phyloP scores from a whole-genome alignment of 2,797 vertebrate genomes.

The Anguilla marmorata region DNA sequence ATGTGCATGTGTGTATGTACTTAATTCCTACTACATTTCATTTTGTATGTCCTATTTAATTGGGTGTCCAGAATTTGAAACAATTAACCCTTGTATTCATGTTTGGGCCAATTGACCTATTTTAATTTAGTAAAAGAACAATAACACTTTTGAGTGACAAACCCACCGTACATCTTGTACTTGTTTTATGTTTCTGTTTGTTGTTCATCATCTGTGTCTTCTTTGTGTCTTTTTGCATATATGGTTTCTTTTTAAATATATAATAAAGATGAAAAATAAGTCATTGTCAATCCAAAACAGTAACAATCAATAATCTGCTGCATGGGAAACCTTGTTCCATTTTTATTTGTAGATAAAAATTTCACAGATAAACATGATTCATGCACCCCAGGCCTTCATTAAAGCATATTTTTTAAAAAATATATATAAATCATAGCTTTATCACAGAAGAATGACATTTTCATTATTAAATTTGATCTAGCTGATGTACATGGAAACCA shows the following conservation, averaged over 20 bases:
- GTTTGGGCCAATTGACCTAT: no score
- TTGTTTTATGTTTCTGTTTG: not conserved
- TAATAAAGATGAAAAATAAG: not conserved
- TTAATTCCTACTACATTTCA: not conserved
- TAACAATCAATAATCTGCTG: not conserved
- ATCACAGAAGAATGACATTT: not conserved
- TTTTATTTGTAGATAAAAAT: not conserved
- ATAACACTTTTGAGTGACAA: no score
- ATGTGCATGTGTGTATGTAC: not conserved
- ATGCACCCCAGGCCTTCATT: not conserved
- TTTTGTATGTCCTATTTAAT: not conserved
- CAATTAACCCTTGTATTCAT: no score
- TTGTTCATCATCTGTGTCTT: no score
- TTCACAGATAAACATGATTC: not conserved
- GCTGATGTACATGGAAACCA: no score
- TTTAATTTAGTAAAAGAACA: no score
- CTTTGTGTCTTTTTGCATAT: no score
- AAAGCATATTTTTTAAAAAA: not conserved
- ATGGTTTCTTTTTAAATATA: not conserved
- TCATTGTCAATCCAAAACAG: not conserved
- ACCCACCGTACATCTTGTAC: no score
- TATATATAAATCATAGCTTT: not conserved
- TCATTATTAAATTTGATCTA: not conserved
- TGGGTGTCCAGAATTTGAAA: not conserved
- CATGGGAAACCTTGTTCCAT: not conserved